phyloP scores from a whole-genome alignment of 2,113 vertebrate genomes.

The Crocuta crocuta region DNA sequence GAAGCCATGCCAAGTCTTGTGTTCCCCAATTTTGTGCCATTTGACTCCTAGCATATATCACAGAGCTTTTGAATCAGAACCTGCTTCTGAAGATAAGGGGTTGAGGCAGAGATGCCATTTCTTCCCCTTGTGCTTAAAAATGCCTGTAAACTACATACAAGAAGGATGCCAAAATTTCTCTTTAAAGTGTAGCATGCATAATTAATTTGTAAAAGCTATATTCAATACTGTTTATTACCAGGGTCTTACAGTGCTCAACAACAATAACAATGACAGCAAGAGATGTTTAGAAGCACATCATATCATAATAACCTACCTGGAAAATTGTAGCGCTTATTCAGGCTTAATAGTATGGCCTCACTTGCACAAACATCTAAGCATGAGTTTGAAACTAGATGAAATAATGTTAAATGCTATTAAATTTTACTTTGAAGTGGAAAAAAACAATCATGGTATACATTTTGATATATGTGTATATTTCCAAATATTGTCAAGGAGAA shows the following conservation, averaged over 20 bases:
- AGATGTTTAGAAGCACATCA: constrained; percentile 13
- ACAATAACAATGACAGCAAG: not conserved
- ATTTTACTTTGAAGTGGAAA: constrained; percentile 40
- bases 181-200: not conserved
- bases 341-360: constrained; percentile 71
- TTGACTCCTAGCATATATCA: not conserved
- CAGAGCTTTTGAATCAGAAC: not conserved
- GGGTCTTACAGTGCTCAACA: not conserved
- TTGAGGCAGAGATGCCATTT: not conserved
- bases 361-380: constrained; percentile 53
- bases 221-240: constrained; percentile 38
- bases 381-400: constrained; percentile 36
- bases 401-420: constrained; percentile 41
- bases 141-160: not conserved
- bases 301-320: constrained; percentile 76
- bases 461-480: not conserved
- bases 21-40: not conserved
- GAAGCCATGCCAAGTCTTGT: not conserved
- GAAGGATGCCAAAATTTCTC: not conserved
- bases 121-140: not conserved
- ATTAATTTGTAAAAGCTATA: not conserved
- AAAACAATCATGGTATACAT: not conserved
- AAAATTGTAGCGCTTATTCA: constrained; percentile 80
- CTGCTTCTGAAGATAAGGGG: not conserved
- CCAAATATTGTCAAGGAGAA: not conserved